Evolutionary conservation across 2,888 invertebrate genomes (phyloP).

Genomic region (Corbicula japonica): DNA sequence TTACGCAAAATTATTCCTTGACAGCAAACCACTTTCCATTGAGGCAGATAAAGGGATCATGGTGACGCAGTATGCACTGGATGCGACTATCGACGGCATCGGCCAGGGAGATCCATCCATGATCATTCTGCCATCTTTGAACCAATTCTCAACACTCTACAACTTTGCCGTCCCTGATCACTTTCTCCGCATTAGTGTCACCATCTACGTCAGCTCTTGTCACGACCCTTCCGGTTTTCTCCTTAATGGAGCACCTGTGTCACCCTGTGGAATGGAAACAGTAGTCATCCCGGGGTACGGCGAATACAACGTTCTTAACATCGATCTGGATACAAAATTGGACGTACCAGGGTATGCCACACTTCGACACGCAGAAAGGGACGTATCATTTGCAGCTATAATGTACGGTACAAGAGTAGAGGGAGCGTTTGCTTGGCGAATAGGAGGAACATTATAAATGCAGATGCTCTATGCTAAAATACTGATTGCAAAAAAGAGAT

Average conservation of each 20-base stretch:
- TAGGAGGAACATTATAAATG: conserved; percentile 25
- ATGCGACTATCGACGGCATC: conserved; percentile 1
- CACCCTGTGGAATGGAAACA: background rate
- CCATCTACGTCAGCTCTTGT: conserved; percentile 8
- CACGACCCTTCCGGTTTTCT: conserved; percentile 11
- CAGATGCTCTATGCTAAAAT: too few species aligned
- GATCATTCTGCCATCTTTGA: conserved; percentile 3
- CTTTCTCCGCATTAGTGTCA: background rate
- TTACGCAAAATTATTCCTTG: background rate
- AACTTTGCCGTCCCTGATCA: conserved; percentile 20
- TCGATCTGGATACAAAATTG: conserved; percentile 17
- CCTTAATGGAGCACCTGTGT: conserved; percentile 2
- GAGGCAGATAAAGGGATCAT: conserved; percentile 2
- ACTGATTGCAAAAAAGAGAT: too few species aligned
- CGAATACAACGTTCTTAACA: conserved; percentile 12
- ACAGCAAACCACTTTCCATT: conserved; percentile 3
- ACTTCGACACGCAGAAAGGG: background rate
- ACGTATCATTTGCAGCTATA: conserved; percentile 16
- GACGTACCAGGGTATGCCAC: background rate
- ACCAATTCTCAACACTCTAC: conserved; percentile 7
- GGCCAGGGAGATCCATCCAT: conserved; percentile 31
- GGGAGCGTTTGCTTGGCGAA: conserved; percentile 34
- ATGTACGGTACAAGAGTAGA: conserved; percentile 23
- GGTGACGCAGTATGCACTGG: conserved; percentile 29
- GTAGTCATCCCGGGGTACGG: background rate